Conservation (phyloP, 2,113 vertebrate species). For the Microtus ochrogaster region DNA sequence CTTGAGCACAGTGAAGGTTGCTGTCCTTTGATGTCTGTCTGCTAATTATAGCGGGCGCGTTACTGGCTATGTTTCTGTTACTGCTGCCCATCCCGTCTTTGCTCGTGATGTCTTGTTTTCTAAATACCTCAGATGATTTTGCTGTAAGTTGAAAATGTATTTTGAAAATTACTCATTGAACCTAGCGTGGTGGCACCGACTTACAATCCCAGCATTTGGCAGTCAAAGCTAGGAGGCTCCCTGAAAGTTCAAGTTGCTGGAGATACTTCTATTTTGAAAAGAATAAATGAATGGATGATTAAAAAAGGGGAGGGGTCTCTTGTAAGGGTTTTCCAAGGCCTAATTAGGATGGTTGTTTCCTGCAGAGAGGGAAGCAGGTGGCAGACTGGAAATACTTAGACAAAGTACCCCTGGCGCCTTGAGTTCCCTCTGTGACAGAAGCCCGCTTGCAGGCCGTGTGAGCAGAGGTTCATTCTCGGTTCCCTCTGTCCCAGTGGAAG, state of each 20-base stretch:
- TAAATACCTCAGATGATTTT: constrained; percentile 9
- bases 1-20: not conserved
- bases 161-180: not conserved
- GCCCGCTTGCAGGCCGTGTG: not conserved
- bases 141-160: not conserved
- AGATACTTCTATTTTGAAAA: not conserved
- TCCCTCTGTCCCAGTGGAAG: not conserved
- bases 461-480: not conserved
- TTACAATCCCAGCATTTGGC: not conserved
- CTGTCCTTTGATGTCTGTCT: not conserved
- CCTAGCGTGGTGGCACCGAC: not conserved
- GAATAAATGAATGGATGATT: not conserved
- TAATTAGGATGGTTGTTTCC: not conserved
- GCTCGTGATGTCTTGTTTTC: not conserved
- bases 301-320: too few relatives aligned
- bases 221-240: too few relatives aligned
- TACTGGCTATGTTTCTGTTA: constrained; percentile 23
- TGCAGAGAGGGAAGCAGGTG: not conserved
- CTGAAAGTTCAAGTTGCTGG: not conserved
- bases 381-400: not conserved
- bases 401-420: not conserved
- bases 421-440: not conserved
- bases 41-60: not conserved
- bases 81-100: not conserved
- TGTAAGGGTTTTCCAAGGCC: constrained; percentile 9